Percentiles rank a stretch among this genome's conserved stretches.
Evolutionary conservation across 2,797 vertebrate species (phyloP).

Genomic region (Acridotheres tristis): DNA sequence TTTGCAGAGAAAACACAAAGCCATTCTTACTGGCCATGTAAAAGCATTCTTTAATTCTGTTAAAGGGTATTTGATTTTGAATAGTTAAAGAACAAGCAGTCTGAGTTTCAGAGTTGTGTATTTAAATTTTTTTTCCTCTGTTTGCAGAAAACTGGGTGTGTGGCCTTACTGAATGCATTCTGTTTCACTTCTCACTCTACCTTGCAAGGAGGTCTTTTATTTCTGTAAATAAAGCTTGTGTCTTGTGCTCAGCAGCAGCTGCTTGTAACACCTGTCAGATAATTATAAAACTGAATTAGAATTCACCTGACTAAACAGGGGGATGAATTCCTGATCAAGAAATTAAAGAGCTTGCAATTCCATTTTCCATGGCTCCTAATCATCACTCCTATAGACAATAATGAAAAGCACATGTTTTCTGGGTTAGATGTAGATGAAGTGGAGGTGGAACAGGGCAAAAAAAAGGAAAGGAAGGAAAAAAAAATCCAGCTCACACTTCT

Average conservation of each 20-base stretch:
- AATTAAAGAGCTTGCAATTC: slow-evolving; percentile 74
- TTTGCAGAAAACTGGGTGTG: slow-evolving; percentile 66
- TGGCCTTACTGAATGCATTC: slow-evolving; percentile 62
- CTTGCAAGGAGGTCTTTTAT: slow-evolving; percentile 70
- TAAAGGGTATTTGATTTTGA: slow-evolving; percentile 44
- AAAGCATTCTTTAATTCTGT: not conserved
- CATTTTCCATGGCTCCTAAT: slow-evolving; percentile 73
- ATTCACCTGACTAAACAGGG: slow-evolving; percentile 76
- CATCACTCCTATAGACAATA: slow-evolving; percentile 70
- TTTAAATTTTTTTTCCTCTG: not conserved
- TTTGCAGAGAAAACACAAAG: not conserved
- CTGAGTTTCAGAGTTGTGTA: slow-evolving; percentile 59
- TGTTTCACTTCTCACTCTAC: slow-evolving; percentile 65
- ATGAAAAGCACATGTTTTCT: slow-evolving; percentile 75
- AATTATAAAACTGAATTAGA: slow-evolving; percentile 74
- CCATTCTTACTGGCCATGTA: not conserved
- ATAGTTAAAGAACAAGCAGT: slow-evolving; percentile 54
- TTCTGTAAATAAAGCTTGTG: slow-evolving; percentile 64
- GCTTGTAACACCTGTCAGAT: slow-evolving; percentile 77
- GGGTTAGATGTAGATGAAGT: slow-evolving; percentile 67
- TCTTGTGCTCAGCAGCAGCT: slow-evolving; percentile 70
- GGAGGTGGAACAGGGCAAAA: slow-evolving; percentile 33
- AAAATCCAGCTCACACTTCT: slow-evolving; percentile 62
- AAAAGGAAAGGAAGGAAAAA: not conserved
- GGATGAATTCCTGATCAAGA: slow-evolving; percentile 77